Base-by-base conservation (phyloP, 2,113 vertebrate genomes). In the Kryptolebias marmoratus region DNA sequence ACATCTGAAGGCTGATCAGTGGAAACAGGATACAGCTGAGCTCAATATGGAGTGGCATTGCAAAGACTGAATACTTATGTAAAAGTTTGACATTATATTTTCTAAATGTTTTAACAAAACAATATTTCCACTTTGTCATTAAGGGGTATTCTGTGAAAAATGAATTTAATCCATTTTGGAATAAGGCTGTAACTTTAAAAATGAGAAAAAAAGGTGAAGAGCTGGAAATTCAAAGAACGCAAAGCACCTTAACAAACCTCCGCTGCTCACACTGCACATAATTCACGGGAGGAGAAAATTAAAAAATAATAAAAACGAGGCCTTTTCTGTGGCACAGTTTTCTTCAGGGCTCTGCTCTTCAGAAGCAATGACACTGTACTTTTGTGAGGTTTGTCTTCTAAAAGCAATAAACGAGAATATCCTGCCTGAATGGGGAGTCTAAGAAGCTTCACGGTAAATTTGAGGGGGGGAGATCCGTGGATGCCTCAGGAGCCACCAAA, bases 401-500 rank as follows among this genome's bases (percentile, higher is more conserved):
- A 92, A 90, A 93, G 90, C 90, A 93, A 93, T 91, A 92, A 93
- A 94, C 91, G 89, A 90, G 94, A 94, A 96, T 95, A 97, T 95
- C 94, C 96, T 95, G 94, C 94, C 95, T 96, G 95, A 93, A 95
- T 94, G 93, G 94, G 92, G 95, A 95, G 94, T 95, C 96, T 96
- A 95, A 98, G 90, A 94, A 91, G 83, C 91, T 92, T 93, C 93
- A 94, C 90, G 91, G 88, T 94, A 87, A 93, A 94, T 94, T 93
- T 92, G 88, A 92, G 88, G 84, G 83, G 86, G 87, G 88, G 87
- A 89, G 90, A 92, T 93, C 86, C 94, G 75, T 92, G 94, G 95
- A 95, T 94, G 95, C 96, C 96, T 95, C 95, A 82, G 95, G 96
- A 97, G 95, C 95, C 95, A 94, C 94, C 92, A 96, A 97, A 96